Conservation (phyloP, 2,113 vertebrate genomes). For the Morone saxatilis region DNA sequence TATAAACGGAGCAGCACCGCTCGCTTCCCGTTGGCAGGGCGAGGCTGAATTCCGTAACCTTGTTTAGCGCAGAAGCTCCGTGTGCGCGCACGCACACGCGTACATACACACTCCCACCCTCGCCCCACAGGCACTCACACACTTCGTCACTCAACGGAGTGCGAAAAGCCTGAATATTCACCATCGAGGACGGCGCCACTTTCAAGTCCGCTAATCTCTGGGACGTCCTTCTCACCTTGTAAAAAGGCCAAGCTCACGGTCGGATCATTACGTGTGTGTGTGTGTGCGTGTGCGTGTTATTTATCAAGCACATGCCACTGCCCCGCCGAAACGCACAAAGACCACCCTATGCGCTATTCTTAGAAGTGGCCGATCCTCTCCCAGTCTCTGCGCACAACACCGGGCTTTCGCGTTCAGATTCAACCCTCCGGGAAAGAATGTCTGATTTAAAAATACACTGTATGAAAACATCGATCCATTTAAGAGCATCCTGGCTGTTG, state of each 20-base stretch:
- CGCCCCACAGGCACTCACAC: slow-evolving; percentile 40
- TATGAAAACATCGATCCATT: neutral
- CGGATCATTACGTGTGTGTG: slow-evolving; percentile 50
- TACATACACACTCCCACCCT: slow-evolving; percentile 25
- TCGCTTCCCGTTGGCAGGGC: slow-evolving; percentile 78
- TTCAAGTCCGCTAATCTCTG: slow-evolving; percentile 64
- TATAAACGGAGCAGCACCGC: slow-evolving; percentile 66
- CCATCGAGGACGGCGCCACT: slow-evolving; percentile 67
- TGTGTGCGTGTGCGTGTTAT: slow-evolving; percentile 58
- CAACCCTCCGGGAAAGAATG: neutral
- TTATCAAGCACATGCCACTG: slow-evolving; percentile 82
- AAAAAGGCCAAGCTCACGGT: slow-evolving; percentile 67
- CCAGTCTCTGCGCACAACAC: slow-evolving; percentile 62
- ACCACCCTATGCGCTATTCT: slow-evolving; percentile 84
- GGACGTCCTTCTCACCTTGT: slow-evolving; percentile 71
- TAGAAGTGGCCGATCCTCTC: slow-evolving; percentile 79
- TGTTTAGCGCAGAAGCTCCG: slow-evolving; percentile 81
- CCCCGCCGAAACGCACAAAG: slow-evolving; percentile 84
- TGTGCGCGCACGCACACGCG: slow-evolving; percentile 71
- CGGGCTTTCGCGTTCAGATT: slow-evolving; percentile 35
- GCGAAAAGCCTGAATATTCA: slow-evolving; percentile 71
- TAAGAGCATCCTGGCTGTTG: slow-evolving; percentile 21
- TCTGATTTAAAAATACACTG: neutral
- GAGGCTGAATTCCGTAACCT: slow-evolving; percentile 84
- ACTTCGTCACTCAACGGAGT: slow-evolving; percentile 61